Evolutionary conservation across 1,140 invertebrate species (phyloP).

Genomic region (Mizuhopecten yessoensis): DNA sequence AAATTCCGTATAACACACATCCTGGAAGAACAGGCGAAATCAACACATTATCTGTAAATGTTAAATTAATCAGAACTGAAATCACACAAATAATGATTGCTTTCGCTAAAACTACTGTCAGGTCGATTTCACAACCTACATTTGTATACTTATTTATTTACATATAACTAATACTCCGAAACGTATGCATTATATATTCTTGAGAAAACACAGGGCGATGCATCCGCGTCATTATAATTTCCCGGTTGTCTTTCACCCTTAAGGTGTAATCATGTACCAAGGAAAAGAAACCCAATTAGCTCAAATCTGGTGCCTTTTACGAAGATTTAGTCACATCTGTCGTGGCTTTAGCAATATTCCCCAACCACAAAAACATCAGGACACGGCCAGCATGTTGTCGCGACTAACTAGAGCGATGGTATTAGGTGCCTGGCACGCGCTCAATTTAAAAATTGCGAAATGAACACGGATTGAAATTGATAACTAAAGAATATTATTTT

Average conservation of each 20-base stretch:
- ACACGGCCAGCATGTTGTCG: neutral
- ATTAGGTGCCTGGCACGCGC: neutral
- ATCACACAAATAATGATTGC: neutral
- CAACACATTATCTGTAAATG: neutral
- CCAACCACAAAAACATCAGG: neutral
- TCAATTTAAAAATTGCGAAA: too few species aligned
- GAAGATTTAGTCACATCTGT: conserved; percentile 31
- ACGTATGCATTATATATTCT: neutral
- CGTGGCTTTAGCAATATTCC: conserved; percentile 10
- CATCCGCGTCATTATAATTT: neutral
- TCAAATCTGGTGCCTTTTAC: conserved; percentile 16
- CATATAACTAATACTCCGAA: neutral
- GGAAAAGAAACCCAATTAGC: conserved; percentile 38
- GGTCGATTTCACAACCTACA: neutral
- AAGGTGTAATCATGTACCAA: conserved; percentile 38
- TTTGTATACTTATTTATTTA: neutral
- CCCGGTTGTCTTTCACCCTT: neutral
- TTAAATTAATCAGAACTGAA: neutral
- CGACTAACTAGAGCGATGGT: neutral
- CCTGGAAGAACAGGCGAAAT: neutral
- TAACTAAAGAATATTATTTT: too few species aligned
- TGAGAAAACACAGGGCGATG: neutral
- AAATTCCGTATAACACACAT: too few species aligned
- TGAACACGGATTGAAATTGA: too few species aligned
- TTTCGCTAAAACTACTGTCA: neutral